A percentile compares a stretch with the other conserved stretches of the same genome.
phyloP scores from a whole-genome alignment of 2,888 invertebrate genomes.

The Cephus pygmeus region DNA sequence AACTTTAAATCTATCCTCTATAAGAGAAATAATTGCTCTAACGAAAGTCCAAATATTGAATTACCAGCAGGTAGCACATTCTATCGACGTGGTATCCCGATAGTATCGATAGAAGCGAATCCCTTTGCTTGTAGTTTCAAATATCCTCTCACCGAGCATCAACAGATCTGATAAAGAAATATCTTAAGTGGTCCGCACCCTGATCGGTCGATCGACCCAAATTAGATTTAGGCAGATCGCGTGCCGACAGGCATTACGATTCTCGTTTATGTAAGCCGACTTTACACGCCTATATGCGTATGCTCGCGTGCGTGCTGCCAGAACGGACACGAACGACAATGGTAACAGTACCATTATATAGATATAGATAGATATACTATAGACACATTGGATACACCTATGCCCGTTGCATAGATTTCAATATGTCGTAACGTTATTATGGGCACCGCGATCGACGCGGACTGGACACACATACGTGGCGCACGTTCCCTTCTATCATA shows the following conservation, averaged over 20 bases:
- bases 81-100: background rate
- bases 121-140: background rate
- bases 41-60: background rate
- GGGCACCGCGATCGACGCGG: background rate
- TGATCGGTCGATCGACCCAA: constrained; percentile 1
- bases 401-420: constrained; percentile 1
- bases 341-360: background rate
- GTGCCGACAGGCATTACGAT: background rate
- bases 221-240: constrained; percentile 3
- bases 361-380: background rate
- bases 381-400: background rate
- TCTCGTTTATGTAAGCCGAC: background rate
- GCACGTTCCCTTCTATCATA: constrained; percentile 7
- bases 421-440: background rate
- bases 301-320: background rate
- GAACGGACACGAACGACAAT: constrained; percentile 1
- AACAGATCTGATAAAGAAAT: background rate
- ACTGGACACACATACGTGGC: constrained; percentile 1
- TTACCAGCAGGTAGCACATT: background rate
- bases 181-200: background rate
- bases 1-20: background rate
- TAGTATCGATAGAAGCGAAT: background rate
- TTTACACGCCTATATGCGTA: background rate
- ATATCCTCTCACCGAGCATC: background rate
- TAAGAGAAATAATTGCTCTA: background rate